Percentiles rank a stretch among this genome's conserved stretches.
Conservation (phyloP, 2,888 invertebrate genomes). For the Biston betularia region DNA sequence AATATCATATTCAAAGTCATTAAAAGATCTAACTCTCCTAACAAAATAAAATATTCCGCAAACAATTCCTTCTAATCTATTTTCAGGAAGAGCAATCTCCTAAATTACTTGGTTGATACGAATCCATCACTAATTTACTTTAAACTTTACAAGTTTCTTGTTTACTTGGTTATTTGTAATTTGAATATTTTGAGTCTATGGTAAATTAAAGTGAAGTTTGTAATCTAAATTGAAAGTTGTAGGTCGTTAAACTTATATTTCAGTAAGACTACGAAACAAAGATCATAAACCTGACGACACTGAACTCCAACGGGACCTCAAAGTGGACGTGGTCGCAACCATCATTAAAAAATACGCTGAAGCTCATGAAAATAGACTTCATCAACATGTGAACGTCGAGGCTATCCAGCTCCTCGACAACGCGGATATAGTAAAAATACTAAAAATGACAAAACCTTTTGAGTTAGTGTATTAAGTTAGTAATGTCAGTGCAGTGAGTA, state of each 20-base stretch:
- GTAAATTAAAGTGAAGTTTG: slow-evolving; percentile 35
- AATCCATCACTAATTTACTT: slow-evolving; percentile 29
- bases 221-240: slow-evolving; percentile 1
- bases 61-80: slow-evolving; percentile 18
- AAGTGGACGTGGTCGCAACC: too few species aligned
- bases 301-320: too few species aligned
- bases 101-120: slow-evolving; percentile 25
- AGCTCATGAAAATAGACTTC: too few species aligned
- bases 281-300: too few species aligned
- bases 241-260: neutral
- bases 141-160: slow-evolving; percentile 21
- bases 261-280: too few species aligned
- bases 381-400: too few species aligned
- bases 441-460: too few species aligned
- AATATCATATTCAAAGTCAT: neutral
- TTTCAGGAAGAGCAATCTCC: slow-evolving; percentile 25
- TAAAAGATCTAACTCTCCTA: neutral
- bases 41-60: slow-evolving; percentile 8
- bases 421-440: too few species aligned
- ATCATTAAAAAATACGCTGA: too few species aligned
- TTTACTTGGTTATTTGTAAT: slow-evolving; percentile 23
- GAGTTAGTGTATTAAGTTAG: too few species aligned
- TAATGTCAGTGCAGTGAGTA: too few species aligned
- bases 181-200: slow-evolving; percentile 9
- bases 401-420: too few species aligned